Conservation (phyloP, 2,113 vertebrate species). For the Perca schrenkii region DNA sequence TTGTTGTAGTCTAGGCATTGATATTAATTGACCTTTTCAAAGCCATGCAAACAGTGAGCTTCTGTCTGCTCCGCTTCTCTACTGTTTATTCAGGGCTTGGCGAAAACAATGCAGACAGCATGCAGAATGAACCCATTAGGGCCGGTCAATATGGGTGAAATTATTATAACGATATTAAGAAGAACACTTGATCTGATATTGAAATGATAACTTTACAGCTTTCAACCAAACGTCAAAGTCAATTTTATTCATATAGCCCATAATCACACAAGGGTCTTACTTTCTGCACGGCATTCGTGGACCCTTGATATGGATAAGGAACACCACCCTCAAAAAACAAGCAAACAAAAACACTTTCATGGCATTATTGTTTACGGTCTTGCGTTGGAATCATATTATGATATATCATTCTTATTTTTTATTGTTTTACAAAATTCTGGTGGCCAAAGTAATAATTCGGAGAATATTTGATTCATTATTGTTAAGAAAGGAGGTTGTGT, state of each 20-base stretch:
- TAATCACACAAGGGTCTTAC: not conserved
- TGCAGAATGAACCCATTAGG: slow-evolving; percentile 48
- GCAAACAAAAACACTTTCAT: not conserved
- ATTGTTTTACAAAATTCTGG: slow-evolving; percentile 5
- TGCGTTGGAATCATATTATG: not conserved
- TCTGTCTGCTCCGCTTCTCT: slow-evolving; percentile 52
- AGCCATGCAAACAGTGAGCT: slow-evolving; percentile 49
- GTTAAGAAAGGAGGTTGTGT: not conserved
- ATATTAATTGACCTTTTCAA: slow-evolving; percentile 79
- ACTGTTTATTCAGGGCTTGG: slow-evolving; percentile 55
- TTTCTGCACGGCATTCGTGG: not conserved
- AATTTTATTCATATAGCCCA: not conserved
- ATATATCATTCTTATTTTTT: not conserved
- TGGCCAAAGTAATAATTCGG: not conserved
- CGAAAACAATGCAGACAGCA: slow-evolving; percentile 44
- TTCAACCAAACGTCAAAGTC: not conserved
- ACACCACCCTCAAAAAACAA: not conserved
- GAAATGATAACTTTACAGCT: not conserved
- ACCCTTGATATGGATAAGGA: not conserved
- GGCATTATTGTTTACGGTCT: not conserved
- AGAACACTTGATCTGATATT: not conserved
- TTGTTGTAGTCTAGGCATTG: slow-evolving; percentile 69
- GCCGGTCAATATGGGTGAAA: not conserved
- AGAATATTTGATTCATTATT: not conserved
- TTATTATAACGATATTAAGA: not conserved